These are phyloP conservation scores for Danio choprae DNA, from an alignment of 2,797 vertebrate species.

Conservation along the genomic window DNA sequence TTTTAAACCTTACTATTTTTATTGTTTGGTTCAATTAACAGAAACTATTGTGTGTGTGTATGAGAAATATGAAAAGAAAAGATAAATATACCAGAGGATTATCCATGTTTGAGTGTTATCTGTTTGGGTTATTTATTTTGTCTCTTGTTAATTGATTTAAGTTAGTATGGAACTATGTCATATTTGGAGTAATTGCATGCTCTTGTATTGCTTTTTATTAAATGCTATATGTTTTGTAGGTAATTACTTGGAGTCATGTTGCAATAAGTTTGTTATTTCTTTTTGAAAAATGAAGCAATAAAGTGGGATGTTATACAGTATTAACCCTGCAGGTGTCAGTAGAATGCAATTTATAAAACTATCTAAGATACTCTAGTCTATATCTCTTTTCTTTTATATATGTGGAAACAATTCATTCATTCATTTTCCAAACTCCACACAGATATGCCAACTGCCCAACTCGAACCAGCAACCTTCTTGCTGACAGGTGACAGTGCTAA, in stretches of 20 bases:
- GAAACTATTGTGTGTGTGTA: not conserved
- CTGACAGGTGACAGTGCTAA: no score
- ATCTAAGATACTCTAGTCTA: no score
- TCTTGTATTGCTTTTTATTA: slow-evolving; percentile 10
- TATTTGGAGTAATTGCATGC: slow-evolving; percentile 14
- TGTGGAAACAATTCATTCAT: no score
- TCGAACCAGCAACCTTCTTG: no score
- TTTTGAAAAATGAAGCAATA: slow-evolving; percentile 37
- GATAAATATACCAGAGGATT: not conserved
- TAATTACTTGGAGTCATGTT: slow-evolving; percentile 5
- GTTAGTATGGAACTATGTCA: not conserved
- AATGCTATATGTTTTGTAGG: not conserved
- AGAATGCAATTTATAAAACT: not conserved
- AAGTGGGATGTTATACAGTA: not conserved
- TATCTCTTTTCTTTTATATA: no score
- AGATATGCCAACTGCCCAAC: no score
- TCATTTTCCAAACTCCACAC: no score
- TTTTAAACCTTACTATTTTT: not conserved
- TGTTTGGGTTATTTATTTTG: slow-evolving; percentile 5
- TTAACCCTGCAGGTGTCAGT: slow-evolving; percentile 45
- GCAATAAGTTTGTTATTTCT: slow-evolving; percentile 6
- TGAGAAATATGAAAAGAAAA: not conserved
- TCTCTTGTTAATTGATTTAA: slow-evolving; percentile 8
- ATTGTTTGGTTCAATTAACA: slow-evolving; percentile 1
- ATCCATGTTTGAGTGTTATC: not conserved